Evolutionary conservation across 37 sponge, comb jelly and placozoan genomes (phyloP).

Genomic region (Haliclona indistincta): DNA sequence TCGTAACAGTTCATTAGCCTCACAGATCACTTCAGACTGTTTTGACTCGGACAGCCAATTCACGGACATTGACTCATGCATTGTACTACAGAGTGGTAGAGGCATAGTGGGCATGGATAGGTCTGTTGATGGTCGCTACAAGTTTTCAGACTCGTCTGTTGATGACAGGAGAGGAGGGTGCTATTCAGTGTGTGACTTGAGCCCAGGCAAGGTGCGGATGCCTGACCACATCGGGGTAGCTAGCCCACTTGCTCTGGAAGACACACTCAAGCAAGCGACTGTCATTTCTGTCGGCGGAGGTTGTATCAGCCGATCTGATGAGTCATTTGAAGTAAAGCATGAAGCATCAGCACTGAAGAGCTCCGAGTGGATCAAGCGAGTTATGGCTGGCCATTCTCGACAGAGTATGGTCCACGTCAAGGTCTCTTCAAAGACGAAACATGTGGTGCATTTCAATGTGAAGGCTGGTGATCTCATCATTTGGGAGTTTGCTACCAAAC

Average conservation of each 20-base stretch:
- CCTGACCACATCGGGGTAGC: no score
- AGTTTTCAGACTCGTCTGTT: no score
- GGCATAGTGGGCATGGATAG: neutral
- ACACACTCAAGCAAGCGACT: slow-evolving; percentile 43
- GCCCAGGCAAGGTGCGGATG: no score
- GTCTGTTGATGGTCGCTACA: no score
- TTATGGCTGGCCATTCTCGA: slow-evolving; percentile 30
- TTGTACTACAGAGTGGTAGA: slow-evolving; percentile 11
- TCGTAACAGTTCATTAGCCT: slow-evolving; percentile 55
- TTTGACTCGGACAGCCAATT: slow-evolving; percentile 67
- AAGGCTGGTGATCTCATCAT: slow-evolving; percentile 87
- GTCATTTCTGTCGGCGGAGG: neutral
- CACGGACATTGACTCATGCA: slow-evolving; percentile 40
- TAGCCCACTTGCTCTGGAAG: slow-evolving; percentile 48
- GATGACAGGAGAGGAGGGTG: no score
- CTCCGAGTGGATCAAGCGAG: slow-evolving; percentile 80
- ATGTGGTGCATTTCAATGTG: slow-evolving; percentile 94
- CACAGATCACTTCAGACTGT: slow-evolving; percentile 57
- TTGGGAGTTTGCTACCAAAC: slow-evolving; percentile 96
- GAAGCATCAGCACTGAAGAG: slow-evolving; percentile 57
- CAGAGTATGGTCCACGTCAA: slow-evolving; percentile 55
- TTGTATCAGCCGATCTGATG: neutral
- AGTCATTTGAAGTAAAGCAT: neutral
- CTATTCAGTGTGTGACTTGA: no score
- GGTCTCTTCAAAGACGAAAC: slow-evolving; percentile 84